These are phyloP conservation scores for Sericinus montela DNA, from an alignment of 2,888 invertebrate genomes.

Conservation along the genomic window DNA sequence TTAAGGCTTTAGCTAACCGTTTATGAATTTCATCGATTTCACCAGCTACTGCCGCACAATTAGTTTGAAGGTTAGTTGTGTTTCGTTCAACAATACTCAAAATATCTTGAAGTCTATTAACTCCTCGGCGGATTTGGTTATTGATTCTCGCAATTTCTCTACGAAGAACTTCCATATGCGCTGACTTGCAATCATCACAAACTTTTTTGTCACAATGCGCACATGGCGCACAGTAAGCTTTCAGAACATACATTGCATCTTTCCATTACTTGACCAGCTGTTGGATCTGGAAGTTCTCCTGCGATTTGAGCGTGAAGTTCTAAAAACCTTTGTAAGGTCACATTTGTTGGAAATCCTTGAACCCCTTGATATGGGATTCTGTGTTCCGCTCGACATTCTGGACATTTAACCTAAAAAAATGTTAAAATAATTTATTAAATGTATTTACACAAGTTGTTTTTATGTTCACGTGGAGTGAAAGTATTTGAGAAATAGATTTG, in stretches of 20 bases:
- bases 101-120: slow-evolving; percentile 93
- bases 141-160: slow-evolving; percentile 94
- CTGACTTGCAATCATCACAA: slow-evolving; percentile 97
- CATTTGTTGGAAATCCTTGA: slow-evolving; percentile 96
- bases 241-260: slow-evolving; percentile 96
- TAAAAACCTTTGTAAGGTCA: slow-evolving; percentile 95
- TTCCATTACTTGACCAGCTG: slow-evolving; percentile 95
- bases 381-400: slow-evolving; percentile 98
- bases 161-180: slow-evolving; percentile 96
- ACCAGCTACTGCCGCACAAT: slow-evolving; percentile 93
- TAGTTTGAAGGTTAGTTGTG: slow-evolving; percentile 91
- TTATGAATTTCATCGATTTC: slow-evolving; percentile 96
- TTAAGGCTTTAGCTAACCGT: slow-evolving; percentile 91
- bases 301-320: slow-evolving; percentile 96
- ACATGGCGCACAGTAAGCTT: slow-evolving; percentile 92
- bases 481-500: no score
- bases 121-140: slow-evolving; percentile 92
- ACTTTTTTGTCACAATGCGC: slow-evolving; percentile 98
- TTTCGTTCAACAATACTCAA: slow-evolving; percentile 92
- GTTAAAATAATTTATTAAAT: no score
- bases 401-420: slow-evolving; percentile 90
- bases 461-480: no score
- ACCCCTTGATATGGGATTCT: slow-evolving; percentile 97
- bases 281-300: slow-evolving; percentile 93
- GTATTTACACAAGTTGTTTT: no score